Conservation (phyloP, 1,140 invertebrate genomes). For the Araneus ventricosus region DNA sequence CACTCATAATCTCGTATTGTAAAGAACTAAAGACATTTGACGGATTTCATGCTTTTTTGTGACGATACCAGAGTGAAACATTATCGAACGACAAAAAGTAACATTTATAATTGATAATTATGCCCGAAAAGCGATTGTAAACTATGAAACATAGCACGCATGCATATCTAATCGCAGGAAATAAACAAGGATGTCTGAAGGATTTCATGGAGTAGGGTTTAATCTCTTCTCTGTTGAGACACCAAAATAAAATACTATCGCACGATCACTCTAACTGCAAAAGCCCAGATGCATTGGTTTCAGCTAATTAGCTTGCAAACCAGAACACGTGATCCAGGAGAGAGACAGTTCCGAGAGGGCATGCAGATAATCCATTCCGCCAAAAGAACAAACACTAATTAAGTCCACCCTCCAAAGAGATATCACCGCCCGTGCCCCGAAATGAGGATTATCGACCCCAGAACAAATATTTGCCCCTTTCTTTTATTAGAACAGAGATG, state of each 20-base stretch:
- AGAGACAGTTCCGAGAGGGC: background rate
- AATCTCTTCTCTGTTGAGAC: background rate
- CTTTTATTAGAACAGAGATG: background rate
- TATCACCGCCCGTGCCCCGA: background rate
- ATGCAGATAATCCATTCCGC: conserved; percentile 17
- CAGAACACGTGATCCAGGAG: background rate
- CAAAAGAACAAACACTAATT: conserved; percentile 8
- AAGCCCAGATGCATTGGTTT: background rate
- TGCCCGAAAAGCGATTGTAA: no score
- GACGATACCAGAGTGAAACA: no score
- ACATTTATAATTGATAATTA: no score
- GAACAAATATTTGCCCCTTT: conserved; percentile 19
- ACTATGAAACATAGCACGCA: no score
- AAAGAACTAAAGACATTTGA: no score
- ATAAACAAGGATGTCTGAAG: no score
- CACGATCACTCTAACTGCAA: background rate
- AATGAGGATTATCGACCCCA: conserved; percentile 9
- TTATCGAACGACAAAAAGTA: no score
- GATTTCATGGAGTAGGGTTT: no score
- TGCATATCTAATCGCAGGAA: no score
- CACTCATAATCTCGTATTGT: no score
- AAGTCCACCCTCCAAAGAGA: conserved; percentile 2
- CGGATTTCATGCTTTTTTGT: no score
- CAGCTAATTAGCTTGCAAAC: background rate
- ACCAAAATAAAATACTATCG: background rate